These are phyloP conservation scores for Chelon labrosus DNA, from an alignment of 2,797 vertebrate genomes.

Conservation along the genomic window DNA sequence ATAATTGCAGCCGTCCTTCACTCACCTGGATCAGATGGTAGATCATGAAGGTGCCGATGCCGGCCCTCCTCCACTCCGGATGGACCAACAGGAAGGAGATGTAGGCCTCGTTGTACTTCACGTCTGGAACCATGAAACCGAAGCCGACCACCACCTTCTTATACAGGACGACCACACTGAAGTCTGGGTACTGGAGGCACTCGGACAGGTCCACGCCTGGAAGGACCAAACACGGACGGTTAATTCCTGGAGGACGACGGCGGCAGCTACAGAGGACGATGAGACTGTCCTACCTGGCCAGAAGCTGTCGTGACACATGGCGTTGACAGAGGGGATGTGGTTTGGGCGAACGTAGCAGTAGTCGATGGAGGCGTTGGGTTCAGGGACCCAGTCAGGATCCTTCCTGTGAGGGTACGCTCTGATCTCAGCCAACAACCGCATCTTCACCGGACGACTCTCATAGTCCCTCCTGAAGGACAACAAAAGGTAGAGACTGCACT, in stretches of 20 bases:
- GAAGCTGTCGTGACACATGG: conserved; percentile 97
- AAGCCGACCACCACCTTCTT: conserved; percentile 97
- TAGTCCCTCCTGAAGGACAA: conserved; percentile 89
- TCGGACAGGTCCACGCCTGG: conserved; percentile 96
- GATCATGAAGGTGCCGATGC: conserved; percentile 98
- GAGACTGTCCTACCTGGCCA: conserved; percentile 90
- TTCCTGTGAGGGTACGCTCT: conserved; percentile 84
- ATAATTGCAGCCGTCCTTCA: no score
- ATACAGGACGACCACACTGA: conserved; percentile 96
- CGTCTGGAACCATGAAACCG: conserved; percentile 98
- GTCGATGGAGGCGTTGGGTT: conserved; percentile 90
- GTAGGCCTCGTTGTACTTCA: conserved; percentile 98
- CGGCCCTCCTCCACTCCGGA: conserved; percentile 96
- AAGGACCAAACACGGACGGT: neutral
- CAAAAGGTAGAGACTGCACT: no score
- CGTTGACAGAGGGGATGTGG: conserved; percentile 96
- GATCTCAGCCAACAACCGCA: conserved; percentile 91
- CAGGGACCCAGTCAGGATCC: conserved; percentile 87
- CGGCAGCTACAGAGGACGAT: fast-evolving
- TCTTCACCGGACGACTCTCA: conserved; percentile 92
- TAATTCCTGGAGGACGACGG: fast-evolving
- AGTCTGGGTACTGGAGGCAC: conserved; percentile 98
- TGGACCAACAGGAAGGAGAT: conserved; percentile 97
- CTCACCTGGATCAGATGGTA: conserved; percentile 97
- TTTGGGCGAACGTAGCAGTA: conserved; percentile 96